A percentile compares a stretch with the other conserved stretches of the same genome.
phyloP scores from a whole-genome alignment of 2,113 vertebrate species.

The Coregonus clupeaformis region DNA sequence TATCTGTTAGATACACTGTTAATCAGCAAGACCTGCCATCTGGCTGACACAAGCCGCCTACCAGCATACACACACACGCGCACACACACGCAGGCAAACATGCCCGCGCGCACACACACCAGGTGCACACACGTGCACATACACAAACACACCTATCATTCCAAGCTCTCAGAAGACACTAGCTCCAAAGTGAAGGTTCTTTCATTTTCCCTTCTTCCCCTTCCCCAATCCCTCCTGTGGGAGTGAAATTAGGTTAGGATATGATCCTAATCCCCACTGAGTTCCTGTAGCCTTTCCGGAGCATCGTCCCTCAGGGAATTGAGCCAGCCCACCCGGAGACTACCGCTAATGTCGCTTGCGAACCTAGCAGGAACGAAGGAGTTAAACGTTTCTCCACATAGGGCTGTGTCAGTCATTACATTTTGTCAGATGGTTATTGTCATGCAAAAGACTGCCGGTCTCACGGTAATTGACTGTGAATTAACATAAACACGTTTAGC shows the following conservation, averaged over 20 bases:
- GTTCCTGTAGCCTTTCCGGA: constrained; percentile 22
- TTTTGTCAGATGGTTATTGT: too few relatives aligned
- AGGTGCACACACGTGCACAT: not conserved
- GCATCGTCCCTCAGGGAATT: not conserved
- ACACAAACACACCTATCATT: not conserved
- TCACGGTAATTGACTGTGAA: too few relatives aligned
- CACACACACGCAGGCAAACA: not conserved
- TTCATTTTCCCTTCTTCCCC: constrained; percentile 16
- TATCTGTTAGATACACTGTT: too few relatives aligned
- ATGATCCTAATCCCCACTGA: constrained; percentile 37
- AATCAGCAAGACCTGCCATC: constrained; percentile 19
- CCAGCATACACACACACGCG: constrained; percentile 4
- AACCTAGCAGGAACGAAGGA: not conserved
- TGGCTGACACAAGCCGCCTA: constrained; percentile 17
- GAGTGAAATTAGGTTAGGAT: constrained; percentile 31
- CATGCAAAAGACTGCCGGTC: too few relatives aligned
- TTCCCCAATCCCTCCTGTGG: constrained; percentile 9
- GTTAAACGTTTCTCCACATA: not conserved
- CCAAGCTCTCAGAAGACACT: too few relatives aligned
- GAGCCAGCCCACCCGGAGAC: constrained; percentile 2
- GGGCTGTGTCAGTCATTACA: too few relatives aligned
- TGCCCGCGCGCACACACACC: not conserved
- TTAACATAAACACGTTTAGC: too few relatives aligned
- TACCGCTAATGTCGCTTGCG: not conserved
- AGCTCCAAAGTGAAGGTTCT: constrained; percentile 3